Conservation (phyloP, 2,888 invertebrate species). For the Dermolepida albohirtum region DNA sequence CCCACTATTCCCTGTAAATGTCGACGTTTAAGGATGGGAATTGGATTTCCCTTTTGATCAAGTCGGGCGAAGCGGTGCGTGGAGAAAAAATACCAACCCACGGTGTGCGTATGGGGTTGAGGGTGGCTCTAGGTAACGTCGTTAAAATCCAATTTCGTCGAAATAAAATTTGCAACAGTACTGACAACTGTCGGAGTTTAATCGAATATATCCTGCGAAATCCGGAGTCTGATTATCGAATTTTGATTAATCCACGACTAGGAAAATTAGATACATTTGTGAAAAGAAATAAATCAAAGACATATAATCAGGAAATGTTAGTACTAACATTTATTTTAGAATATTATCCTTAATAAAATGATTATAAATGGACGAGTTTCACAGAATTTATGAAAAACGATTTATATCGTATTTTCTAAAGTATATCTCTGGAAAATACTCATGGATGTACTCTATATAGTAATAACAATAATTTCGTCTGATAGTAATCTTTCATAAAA, state of each 20-base stretch:
- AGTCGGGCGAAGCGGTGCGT: conserved; percentile 4
- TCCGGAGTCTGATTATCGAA: conserved; percentile 1
- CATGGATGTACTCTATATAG: no score
- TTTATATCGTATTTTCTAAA: no score
- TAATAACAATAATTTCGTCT: no score
- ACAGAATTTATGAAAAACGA: no score
- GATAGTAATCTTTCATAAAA: no score
- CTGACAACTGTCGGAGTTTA: conserved; percentile 24
- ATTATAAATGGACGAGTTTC: neutral
- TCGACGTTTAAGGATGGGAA: neutral
- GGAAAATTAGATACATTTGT: no score
- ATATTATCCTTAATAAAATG: conserved; percentile 1
- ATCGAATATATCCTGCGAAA: conserved; percentile 5
- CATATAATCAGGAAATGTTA: no score
- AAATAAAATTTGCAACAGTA: conserved; percentile 17
- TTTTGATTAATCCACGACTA: neutral
- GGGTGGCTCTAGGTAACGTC: conserved; percentile 13
- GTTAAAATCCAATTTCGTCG: conserved; percentile 27
- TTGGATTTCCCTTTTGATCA: conserved; percentile 14
- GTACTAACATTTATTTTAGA: neutral
- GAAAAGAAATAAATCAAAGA: no score
- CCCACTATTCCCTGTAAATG: neutral
- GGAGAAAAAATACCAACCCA: neutral
- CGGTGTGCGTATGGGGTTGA: neutral
- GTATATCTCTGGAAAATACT: no score